Base-by-base conservation (phyloP, 2,888 invertebrate genomes). In the Lasioglossum oenotherae region DNA sequence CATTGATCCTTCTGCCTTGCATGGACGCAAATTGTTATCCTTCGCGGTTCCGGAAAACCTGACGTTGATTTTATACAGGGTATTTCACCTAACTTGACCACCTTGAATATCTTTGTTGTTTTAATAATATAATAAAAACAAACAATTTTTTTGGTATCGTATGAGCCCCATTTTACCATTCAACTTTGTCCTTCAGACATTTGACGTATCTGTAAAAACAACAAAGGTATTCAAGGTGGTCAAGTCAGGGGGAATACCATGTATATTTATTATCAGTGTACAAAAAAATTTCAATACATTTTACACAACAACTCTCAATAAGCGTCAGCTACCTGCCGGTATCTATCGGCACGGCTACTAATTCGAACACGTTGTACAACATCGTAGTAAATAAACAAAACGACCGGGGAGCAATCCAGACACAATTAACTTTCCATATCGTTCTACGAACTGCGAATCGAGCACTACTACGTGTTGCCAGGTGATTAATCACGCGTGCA, bases 1-100 rank as follows among this genome's bases (percentile, higher is more conserved):
- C 85, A 89, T 87, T 87, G 82, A 69, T 44, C n/a, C 19, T 23
- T 53, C n/a, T 38, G 38, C 44, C 19, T 38, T 60, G 8, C 8
- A 1, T 12, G 14, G 27, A 23, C 2, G 57, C 5, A 31, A 8
- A 31, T 31, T 2, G 3, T 19, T 67, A 35, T 31, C 16, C 67
- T 16, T 67, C 67, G 5, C 5, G 1, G 23, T 69, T 38, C 35
- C 31, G n/a, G 8, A 3, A 53, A 10, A 23, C 23, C 6, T 49
- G 23, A 2, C 6, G 6, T 49, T 49, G 23, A 23, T 49, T 23
- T 49, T 23, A 44, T 44, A 31, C 31, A 31, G 31, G 31, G 31
- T 2, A 31, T 31, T 31, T 31, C 31, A 31, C 31, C 31, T 31
- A 31, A 31, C 31, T 31, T 2, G 31, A 2, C 31, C 31, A 31